A percentile compares a stretch with the other conserved stretches of the same genome.
Evolutionary conservation across 2,888 invertebrate genomes (phyloP).

Genomic region (Coecobrya sp.): DNA sequence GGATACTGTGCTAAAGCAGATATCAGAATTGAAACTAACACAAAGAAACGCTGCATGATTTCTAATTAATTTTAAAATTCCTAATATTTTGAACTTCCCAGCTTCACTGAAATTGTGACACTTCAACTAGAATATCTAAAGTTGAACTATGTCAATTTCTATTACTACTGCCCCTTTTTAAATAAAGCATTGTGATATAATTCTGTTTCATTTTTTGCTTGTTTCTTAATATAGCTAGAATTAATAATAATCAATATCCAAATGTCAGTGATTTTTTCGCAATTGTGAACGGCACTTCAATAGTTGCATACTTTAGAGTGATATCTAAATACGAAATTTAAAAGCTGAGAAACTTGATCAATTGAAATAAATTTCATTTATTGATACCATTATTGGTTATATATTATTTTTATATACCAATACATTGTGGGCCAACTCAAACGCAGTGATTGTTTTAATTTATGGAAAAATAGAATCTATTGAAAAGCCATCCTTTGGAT

Average conservation of each 20-base stretch:
- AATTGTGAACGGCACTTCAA: too few relatives aligned
- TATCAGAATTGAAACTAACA: background rate
- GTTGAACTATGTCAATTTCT: conserved; percentile 47
- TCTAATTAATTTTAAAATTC: background rate
- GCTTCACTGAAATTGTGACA: background rate
- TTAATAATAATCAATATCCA: background rate
- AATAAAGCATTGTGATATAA: conserved; percentile 7
- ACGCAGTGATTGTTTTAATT: too few relatives aligned
- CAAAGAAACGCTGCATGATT: background rate
- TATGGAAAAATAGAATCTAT: too few relatives aligned
- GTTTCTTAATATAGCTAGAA: background rate
- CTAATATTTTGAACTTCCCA: background rate
- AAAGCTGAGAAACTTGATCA: background rate
- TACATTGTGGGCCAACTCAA: background rate
- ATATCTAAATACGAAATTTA: background rate
- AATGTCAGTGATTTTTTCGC: background rate
- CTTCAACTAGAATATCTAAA: background rate
- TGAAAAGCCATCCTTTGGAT: too few relatives aligned
- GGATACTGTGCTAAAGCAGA: conserved; percentile 62
- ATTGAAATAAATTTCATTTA: conserved; percentile 51
- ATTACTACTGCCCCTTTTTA: conserved; percentile 35
- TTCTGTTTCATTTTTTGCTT: background rate
- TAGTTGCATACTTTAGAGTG: background rate
- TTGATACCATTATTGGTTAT: conserved; percentile 14
- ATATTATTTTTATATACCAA: background rate